Base-by-base conservation (phyloP, 1,140 invertebrate genomes). In the Asbolus verrucosus region DNA sequence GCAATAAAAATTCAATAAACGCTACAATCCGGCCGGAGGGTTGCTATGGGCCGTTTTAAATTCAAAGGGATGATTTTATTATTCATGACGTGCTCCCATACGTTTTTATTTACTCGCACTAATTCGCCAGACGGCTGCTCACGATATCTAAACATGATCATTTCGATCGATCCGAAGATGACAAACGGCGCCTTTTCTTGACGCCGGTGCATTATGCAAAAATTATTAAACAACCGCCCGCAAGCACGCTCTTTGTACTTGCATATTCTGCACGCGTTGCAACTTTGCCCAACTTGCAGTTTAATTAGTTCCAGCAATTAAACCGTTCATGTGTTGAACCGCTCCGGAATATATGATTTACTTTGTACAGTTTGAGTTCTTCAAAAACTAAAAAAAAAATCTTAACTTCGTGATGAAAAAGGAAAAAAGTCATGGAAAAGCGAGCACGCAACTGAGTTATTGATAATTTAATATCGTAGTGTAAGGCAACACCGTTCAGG, bases 231-330 rank as follows among this genome's bases (percentile, higher is more conserved):
- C n/a, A n/a, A n/a, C 24, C 24, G 8, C 24, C 24, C 24, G 3
- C 24, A 27, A 8, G 24, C 24, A 27, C 24, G 24, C 24, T 27
- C 24, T 27, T 8, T 27, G 24, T 8, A 8, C n/a, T n/a, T 46
- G n/a, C 15, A 13, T n/a, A 54, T 54, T 24, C 46, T 1, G 21
- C 21, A 21, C 46, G 27, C 46, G 46, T 4, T 2, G n/a, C 15
- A 9, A 54, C 46, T 54, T 54, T 54, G 46, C 21, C 11, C 46
- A 54, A 54, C 46, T 54, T 54, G n/a, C 11, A 5, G 18, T 9
- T 54, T 54, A 21, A 54, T 54, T 54, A 54, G 27, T 54, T 54
- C 46, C n/a, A 13, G 18, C 46, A 54, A 54, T 54, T 30, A 54
- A 11, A 24, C 18, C 21, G 46, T 54, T 54, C 46, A 36, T 36